Evolutionary conservation across 1,140 invertebrate species (phyloP), one percentile per base, ranked within the genome.

Genomic region (Thaumetopoea pityocampa): DNA sequence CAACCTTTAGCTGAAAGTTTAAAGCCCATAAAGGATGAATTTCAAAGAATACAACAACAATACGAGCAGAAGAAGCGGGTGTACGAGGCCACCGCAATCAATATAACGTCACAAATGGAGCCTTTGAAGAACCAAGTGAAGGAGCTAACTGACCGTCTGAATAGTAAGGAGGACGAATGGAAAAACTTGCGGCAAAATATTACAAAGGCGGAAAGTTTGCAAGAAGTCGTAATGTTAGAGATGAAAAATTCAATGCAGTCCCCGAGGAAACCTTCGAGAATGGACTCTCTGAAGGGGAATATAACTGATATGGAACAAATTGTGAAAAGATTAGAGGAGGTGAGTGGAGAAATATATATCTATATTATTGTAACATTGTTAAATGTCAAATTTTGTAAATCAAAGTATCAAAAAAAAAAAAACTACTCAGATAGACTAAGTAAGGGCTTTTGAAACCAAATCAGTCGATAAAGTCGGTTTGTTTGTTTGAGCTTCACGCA

Each of bases 71-170:
- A 85, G 49, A 86, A 86, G 49, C 62, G 85, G 35, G 66, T 81
- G 5, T 86, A 82, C 40, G 85, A 85, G 51, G 81, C 85, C 1
- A 81, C 81, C 8, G 79, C 81, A 8, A 85, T 86, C 33, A 85
- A 85, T 55, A 79, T 86, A 46, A 76, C 80, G 7, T 85, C 85
- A 2, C 83, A 86, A 69, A 82, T 85, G 82, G 83, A 86, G 45
- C 85, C 85, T 3, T 49, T 86, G 11, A 85, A 79, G 47, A 71
- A 64, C 34, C 65, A 79, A 67, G 74, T 85, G 12, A 78, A 73
- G 48, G 69, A 73, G 20, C 59, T 85, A 41, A 70, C 68, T 29
- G 71, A 85, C 51, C 67, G 72, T 38, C 53, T 86, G 37, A 83
- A 82, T 51, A 63, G 46, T 35, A 84, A 85, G 40, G 85, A 86